Percentiles rank a stretch among this genome's conserved stretches.
Conservation (phyloP, 2,888 invertebrate species). For the Villa cingulata region DNA sequence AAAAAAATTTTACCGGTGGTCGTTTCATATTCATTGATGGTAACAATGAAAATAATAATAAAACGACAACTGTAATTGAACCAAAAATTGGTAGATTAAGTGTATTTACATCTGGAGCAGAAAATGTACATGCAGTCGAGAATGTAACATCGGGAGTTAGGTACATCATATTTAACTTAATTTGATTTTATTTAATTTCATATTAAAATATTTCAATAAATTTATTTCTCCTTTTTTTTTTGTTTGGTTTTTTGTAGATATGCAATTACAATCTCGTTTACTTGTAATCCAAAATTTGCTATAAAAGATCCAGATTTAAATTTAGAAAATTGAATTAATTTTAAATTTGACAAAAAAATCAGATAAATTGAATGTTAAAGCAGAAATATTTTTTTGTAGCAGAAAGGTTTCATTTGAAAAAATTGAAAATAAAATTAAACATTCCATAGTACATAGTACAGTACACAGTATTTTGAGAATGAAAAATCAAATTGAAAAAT, state of each 20-base stretch:
- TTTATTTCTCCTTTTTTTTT: too few species aligned
- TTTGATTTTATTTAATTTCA: not conserved
- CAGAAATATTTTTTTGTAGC: too few species aligned
- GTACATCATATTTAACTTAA: conserved; percentile 10
- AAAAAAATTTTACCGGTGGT: conserved; percentile 67
- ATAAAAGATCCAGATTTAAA: conserved; percentile 43
- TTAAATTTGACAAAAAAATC: too few species aligned
- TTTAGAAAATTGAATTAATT: not conserved
- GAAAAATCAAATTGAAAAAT: too few species aligned
- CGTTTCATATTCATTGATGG: conserved; percentile 65
- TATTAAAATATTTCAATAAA: not conserved
- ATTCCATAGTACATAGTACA: too few species aligned
- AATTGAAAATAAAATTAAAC: too few species aligned
- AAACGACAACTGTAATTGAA: conserved; percentile 53
- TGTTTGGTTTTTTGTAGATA: conserved; percentile 38
- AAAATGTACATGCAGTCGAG: conserved; percentile 74
- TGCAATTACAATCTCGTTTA: conserved; percentile 76
- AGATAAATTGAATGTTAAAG: too few species aligned
- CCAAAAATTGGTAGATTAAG: conserved; percentile 65
- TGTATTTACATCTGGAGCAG: conserved; percentile 76
- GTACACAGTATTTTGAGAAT: too few species aligned
- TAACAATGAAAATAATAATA: conserved; percentile 43
- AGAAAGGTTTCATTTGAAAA: too few species aligned
- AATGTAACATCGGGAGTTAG: conserved; percentile 54
- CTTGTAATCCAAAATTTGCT: conserved; percentile 56